Evolutionary conservation across 2,797 vertebrate species (phyloP).

Genomic region (Aldrovandia affinis): DNA sequence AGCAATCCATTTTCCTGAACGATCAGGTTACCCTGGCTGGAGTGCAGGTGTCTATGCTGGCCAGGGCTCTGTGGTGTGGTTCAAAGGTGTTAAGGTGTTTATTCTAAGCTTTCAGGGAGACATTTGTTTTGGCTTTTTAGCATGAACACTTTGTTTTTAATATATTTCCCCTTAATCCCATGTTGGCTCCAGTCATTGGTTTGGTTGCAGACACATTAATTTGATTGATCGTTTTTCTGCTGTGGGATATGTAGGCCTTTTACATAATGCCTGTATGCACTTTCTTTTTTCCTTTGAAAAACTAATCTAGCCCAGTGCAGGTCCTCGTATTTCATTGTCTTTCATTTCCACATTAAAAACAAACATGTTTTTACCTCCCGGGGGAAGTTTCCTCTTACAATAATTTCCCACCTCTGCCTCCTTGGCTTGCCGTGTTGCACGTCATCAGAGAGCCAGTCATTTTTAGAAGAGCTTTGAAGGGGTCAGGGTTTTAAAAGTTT

Average conservation of each 20-base stretch:
- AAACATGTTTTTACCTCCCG: constrained; percentile 4
- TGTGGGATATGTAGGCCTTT: neutral
- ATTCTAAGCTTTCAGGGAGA: neutral
- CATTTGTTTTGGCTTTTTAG: neutral
- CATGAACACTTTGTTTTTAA: neutral
- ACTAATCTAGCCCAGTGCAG: neutral
- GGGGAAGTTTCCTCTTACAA: constrained; percentile 14
- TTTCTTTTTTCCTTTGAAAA: neutral
- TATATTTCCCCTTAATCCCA: neutral
- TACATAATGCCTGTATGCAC: neutral
- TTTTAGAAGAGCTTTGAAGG: neutral
- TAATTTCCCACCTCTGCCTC: constrained; percentile 4
- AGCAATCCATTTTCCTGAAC: neutral
- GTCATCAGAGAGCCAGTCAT: neutral
- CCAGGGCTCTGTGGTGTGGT: neutral
- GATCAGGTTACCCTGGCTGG: neutral
- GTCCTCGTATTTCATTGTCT: constrained; percentile 15
- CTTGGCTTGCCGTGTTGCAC: neutral
- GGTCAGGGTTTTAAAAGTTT: constrained; percentile 18
- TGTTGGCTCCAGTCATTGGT: neutral
- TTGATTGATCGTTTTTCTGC: neutral
- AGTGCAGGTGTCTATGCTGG: neutral
- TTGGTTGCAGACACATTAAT: neutral
- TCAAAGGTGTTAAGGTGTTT: constrained; percentile 6
- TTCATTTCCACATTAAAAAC: constrained; percentile 11